Conservation (phyloP, 1,140 invertebrate genomes). For the Kradibia gibbosae region DNA sequence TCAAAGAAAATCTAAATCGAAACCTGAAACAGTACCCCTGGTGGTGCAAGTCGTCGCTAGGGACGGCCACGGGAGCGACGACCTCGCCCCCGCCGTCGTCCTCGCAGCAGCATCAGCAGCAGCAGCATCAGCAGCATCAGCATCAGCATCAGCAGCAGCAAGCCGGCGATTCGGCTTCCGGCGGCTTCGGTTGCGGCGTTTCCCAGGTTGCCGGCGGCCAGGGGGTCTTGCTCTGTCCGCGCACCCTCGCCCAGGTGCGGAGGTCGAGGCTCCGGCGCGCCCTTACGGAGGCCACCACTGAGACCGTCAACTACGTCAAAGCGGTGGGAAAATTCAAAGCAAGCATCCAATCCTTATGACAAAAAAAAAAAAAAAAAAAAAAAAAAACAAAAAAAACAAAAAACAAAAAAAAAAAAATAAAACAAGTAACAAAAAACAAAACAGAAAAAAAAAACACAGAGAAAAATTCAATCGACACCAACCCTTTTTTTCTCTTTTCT, state of each 20-base stretch:
- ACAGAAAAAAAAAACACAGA: no score
- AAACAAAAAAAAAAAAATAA: no score
- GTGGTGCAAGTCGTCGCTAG: slow-evolving; percentile 72
- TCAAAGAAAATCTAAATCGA: slow-evolving; percentile 19
- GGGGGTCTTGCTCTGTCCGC: slow-evolving; percentile 89
- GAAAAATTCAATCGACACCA: no score
- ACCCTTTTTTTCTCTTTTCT: no score
- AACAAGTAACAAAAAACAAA: no score
- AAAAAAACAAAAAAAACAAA: neutral
- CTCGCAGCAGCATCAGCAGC: no score
- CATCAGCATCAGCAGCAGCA: slow-evolving; percentile 40
- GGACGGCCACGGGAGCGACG: slow-evolving; percentile 67
- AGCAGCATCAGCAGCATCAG: no score
- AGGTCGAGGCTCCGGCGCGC: slow-evolving; percentile 86
- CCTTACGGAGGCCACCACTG: slow-evolving; percentile 89
- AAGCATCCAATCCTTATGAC: slow-evolving; percentile 5
- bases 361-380: neutral
- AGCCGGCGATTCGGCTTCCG: slow-evolving; percentile 35
- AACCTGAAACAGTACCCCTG: slow-evolving; percentile 66
- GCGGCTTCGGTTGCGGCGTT: neutral
- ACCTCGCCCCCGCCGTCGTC: slow-evolving; percentile 56
- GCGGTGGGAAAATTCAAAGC: slow-evolving; percentile 77
- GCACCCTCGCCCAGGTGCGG: slow-evolving; percentile 88
- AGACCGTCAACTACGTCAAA: slow-evolving; percentile 89
- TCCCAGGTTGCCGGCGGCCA: slow-evolving; percentile 71